Base-by-base conservation (phyloP, 2,113 vertebrate genomes). In the Hippocampus guttulatus region DNA sequence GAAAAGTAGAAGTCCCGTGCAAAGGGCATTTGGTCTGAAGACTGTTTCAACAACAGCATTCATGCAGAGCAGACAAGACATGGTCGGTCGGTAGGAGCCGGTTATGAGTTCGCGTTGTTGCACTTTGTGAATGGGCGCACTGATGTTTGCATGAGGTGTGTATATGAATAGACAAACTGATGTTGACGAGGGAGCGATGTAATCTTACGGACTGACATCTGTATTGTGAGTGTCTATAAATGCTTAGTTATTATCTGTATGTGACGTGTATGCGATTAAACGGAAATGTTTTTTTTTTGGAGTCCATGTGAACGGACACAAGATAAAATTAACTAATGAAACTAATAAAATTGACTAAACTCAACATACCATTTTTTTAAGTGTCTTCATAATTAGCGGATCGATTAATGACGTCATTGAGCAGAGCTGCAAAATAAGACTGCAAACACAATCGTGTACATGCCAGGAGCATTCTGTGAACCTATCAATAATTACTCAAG, bases 1-100 rank as follows among this genome's bases (percentile, higher is more conserved):
- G 77, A 80, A 85, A 81, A 85, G 84, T 43, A 76, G 81, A 69
- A 54, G 23, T 81, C 72, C 43, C 73, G 33, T 71, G 82, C 76
- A 70, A 67, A 78, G 75, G 82, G 81, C 80, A 68, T 3, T 0
- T 20, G 8, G 38, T 45, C 41, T 45, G 5, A 45, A 64, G 38
- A 51, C 64, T 73, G 74, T 66, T 84, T 86, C 63, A 64, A 57
- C 70, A 79, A 75, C 69, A 78, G 71, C 75, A 80, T 84, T 75
- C 27, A 81, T 81, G 69, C 47, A 75, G 67, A 71, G 66, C 71
- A 75, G 77, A 60, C 67, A 77, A 77, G 64, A 33, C 30, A 33
- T 33, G 30, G 30, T 33, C 30, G 4, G 30, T 33, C 55, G 74
- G 64, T 62, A 63, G 33, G 67, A 74, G 72, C 55, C 5, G 33